phyloP scores from a whole-genome alignment of 2,888 invertebrate genomes.

The Euclidia mi region DNA sequence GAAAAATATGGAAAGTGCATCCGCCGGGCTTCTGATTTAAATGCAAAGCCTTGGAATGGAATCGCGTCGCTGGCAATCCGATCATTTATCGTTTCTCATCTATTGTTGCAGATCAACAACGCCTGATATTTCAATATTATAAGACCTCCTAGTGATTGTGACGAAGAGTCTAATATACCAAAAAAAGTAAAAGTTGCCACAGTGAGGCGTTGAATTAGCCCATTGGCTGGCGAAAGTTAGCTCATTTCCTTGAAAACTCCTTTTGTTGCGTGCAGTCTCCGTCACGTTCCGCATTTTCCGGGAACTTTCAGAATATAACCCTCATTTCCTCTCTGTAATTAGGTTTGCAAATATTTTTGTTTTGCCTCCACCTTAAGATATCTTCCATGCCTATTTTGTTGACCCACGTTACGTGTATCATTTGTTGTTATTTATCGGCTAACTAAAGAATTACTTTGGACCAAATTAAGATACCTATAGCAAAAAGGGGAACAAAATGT shows the following conservation, averaged over 20 bases:
- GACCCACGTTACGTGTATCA: constrained; percentile 61
- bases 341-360: constrained; percentile 81
- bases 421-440: constrained; percentile 51
- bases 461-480: constrained; percentile 44
- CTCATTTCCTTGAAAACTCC: too few relatives aligned
- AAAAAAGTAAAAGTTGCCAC: constrained; percentile 53
- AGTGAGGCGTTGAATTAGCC: constrained; percentile 64
- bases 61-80: too few relatives aligned
- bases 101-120: too few relatives aligned
- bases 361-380: constrained; percentile 69
- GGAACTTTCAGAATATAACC: constrained; percentile 72
- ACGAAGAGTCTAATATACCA: constrained; percentile 44
- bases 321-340: constrained; percentile 77
- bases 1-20: too few relatives aligned
- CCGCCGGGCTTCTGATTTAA: too few relatives aligned
- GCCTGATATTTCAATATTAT: too few relatives aligned
- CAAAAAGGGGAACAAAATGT: constrained; percentile 16
- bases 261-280: constrained; percentile 70
- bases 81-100: too few relatives aligned
- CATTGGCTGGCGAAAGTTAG: constrained; percentile 75
- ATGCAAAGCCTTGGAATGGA: too few relatives aligned
- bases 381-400: constrained; percentile 76
- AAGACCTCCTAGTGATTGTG: too few relatives aligned
- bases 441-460: constrained; percentile 38
- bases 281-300: constrained; percentile 74